Base-by-base conservation (phyloP, 2,113 vertebrate genomes). In the Limnothrissa miodon region DNA sequence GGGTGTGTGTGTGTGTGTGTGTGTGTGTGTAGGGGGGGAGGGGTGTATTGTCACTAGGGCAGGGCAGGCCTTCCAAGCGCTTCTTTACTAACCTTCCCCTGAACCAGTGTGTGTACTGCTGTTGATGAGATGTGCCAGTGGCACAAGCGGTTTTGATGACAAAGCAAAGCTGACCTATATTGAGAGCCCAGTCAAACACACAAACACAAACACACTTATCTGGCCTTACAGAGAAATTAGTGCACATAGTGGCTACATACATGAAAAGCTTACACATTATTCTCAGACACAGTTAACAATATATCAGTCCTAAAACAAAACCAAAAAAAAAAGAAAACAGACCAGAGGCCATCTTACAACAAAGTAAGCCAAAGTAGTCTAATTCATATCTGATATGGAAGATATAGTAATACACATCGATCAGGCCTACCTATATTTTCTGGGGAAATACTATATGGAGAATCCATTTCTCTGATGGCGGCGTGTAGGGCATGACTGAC, bases 81-180 rank as follows among this genome's bases (percentile, higher is more conserved):
- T 90, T 87, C 78, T 39, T 91, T 89, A 45, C 90, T 88, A 87
- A 88, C 86, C 88, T 88, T 88, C 86, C 89, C 87, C 81, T 87
- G 86, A 88, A 86, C 79, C 80, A 87, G 82, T 59, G 45, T 86
- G 74, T 88, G 86, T n/a, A n/a, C 87, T 90, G 90, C 89, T 92
- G 91, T 89, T 93, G 88, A 90, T 90, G 92, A 90, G 89, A 93
- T 89, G 92, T 92, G 93, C 93, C 92, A 91, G 91, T 87, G 87
- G 82, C 48, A 89, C 90, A 88, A 89, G 91, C 84, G 84, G 88
- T 78, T 84, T 88, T 90, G 82, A 51, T 46, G 85, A 86, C 78
- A 92, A 45, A 29, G 36, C 36, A 78, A 39, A 74, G 2, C 66
- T 36, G 66, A 74, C 29, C 29, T 74, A 13, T 39, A 29, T 33